A percentile compares a stretch with the other conserved stretches of the same genome.
phyloP scores from a whole-genome alignment of 2,888 invertebrate genomes.

The Sesamia inferens region DNA sequence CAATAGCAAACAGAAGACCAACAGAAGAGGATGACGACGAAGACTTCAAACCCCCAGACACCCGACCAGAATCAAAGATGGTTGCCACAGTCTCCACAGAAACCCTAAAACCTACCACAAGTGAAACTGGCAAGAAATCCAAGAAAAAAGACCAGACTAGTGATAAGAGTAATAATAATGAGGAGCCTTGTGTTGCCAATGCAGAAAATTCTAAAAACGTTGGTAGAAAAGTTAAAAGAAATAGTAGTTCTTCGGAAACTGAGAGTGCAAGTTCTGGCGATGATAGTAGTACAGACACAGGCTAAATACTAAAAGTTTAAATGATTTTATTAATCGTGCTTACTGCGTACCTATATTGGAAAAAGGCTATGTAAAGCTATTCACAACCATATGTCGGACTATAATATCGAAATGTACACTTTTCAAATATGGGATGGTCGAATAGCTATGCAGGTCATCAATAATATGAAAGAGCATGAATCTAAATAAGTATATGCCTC shows the following conservation, averaged over 20 bases:
- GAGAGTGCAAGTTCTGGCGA: constrained; percentile 92
- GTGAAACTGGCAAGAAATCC: constrained; percentile 73
- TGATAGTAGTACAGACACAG: constrained; percentile 91
- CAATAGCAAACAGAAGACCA: constrained; percentile 84
- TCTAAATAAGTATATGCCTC: too few relatives aligned
- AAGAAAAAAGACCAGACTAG: constrained; percentile 75
- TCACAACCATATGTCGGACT: background rate
- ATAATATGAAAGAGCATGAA: background rate
- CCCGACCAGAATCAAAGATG: constrained; percentile 82
- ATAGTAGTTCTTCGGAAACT: constrained; percentile 90
- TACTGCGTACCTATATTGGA: constrained; percentile 2
- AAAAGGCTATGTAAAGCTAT: background rate
- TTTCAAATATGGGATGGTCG: background rate
- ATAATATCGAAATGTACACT: background rate
- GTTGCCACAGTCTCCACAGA: constrained; percentile 86
- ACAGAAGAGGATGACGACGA: constrained; percentile 82
- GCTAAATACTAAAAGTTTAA: constrained; percentile 71
- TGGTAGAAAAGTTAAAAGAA: constrained; percentile 71
- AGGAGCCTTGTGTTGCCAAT: constrained; percentile 77
- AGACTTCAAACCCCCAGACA: constrained; percentile 75
- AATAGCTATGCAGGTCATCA: background rate
- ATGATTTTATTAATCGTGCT: background rate
- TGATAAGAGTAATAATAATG: constrained; percentile 72
- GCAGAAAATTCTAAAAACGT: constrained; percentile 64
- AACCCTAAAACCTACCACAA: constrained; percentile 84